phyloP scores from a whole-genome alignment of 2,888 invertebrate species.

The Cephus pulcher region DNA sequence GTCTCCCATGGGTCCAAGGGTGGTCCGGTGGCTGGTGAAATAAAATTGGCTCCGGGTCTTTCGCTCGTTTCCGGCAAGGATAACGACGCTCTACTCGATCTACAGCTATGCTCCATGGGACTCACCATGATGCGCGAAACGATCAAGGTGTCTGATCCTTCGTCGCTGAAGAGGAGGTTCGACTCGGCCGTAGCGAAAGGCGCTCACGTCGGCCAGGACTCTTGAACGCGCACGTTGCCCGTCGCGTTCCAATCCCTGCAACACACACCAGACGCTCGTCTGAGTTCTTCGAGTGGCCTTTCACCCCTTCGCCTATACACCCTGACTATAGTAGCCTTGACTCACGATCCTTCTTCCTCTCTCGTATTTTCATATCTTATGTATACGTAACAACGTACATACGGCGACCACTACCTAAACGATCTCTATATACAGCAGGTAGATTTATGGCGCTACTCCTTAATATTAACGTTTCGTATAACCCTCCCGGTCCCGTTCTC shows the following conservation, averaged over 20 bases:
- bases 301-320: constrained; percentile 13
- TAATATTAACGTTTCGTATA: constrained; percentile 2
- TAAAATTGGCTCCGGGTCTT: no score
- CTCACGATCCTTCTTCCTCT: background rate
- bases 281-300: constrained; percentile 11
- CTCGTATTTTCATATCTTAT: background rate
- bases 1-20: no score
- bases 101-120: constrained; percentile 26
- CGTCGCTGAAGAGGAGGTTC: constrained; percentile 57
- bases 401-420: no score
- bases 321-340: constrained; percentile 5
- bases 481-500: background rate
- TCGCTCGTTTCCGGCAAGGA: no score
- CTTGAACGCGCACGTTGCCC: constrained; percentile 64
- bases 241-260: constrained; percentile 66
- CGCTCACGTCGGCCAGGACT: constrained; percentile 66
- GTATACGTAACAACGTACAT: no score
- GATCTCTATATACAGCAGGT: no score
- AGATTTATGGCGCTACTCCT: constrained; percentile 1
- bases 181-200: constrained; percentile 54
- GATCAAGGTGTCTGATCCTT: constrained; percentile 60
- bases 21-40: no score
- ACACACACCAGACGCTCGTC: constrained; percentile 44
- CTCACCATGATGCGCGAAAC: constrained; percentile 62
- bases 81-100: background rate